A percentile compares a stretch with the other conserved stretches of the same genome.
Conservation (phyloP, 2,888 invertebrate species). For the Elgonia sp. region DNA sequence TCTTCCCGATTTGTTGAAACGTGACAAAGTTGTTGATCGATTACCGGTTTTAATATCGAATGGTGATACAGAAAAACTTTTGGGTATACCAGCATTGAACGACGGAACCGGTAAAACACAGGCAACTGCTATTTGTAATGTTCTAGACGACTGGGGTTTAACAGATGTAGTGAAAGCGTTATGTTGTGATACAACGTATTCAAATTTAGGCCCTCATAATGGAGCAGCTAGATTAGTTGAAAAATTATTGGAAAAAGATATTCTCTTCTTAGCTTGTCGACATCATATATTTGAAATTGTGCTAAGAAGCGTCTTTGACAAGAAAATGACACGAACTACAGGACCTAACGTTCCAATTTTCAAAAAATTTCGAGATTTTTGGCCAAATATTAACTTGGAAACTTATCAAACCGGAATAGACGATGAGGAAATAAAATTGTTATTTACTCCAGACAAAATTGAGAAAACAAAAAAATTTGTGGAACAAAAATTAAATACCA, state of each 20-base stretch:
- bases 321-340: neutral
- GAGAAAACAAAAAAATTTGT: conserved; percentile 9
- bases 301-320: neutral
- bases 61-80: neutral
- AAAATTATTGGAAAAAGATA: neutral
- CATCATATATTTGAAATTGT: neutral
- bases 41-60: neutral
- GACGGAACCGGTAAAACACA: conserved; percentile 39
- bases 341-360: neutral
- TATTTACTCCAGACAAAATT: neutral
- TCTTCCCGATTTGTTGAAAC: neutral
- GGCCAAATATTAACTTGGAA: conserved; percentile 40
- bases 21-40: neutral
- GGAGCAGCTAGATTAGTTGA: neutral
- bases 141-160: conserved; percentile 30
- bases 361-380: conserved; percentile 38
- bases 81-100: neutral
- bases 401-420: conserved; percentile 50
- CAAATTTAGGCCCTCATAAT: conserved; percentile 14
- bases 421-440: neutral
- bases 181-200: conserved; percentile 18
- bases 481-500: neutral
- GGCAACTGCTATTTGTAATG: conserved; percentile 37
- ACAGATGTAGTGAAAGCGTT: neutral
- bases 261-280: neutral